A percentile compares a stretch with the other conserved stretches of the same genome.
These are phyloP conservation scores for Drosophila maculinotata DNA, from an alignment of 2,888 invertebrate species.

Conservation along the genomic window DNA sequence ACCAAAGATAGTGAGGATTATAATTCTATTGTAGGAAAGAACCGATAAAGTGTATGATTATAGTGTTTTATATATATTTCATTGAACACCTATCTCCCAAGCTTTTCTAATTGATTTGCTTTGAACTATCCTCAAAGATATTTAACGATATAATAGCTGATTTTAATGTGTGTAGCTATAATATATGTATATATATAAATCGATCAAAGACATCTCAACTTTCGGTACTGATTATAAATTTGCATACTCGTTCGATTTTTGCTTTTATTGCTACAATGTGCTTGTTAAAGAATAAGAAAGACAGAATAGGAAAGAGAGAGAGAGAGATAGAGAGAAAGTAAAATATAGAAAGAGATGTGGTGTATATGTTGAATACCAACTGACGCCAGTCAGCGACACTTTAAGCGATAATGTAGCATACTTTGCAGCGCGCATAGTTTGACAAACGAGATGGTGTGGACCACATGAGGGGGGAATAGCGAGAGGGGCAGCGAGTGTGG, in stretches of 20 bases:
- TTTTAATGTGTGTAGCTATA: neutral
- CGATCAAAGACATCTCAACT: neutral
- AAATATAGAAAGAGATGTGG: neutral
- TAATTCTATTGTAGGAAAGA: too few species aligned
- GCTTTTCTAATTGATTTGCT: too few species aligned
- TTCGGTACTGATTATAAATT: constrained; percentile 11
- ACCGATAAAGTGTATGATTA: too few species aligned
- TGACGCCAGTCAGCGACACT: constrained; percentile 63
- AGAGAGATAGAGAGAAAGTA: neutral
- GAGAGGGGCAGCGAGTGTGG: constrained; percentile 45
- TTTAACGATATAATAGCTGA: neutral
- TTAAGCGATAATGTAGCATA: constrained; percentile 72
- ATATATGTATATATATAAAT: neutral
- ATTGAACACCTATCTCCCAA: too few species aligned
- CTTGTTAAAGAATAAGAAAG: neutral
- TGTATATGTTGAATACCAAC: constrained; percentile 51
- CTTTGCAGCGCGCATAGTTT: constrained; percentile 39
- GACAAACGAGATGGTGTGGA: neutral
- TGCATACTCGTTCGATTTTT: neutral
- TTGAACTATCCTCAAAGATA: too few species aligned
- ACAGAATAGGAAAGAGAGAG: neutral
- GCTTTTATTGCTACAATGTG: constrained; percentile 5
- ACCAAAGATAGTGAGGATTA: too few species aligned
- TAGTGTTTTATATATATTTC: too few species aligned
- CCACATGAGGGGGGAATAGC: neutral